Evolutionary conservation across 2,797 vertebrate genomes (phyloP), one percentile per base, ranked within the genome.

Genomic region (Lacerta viridis): DNA sequence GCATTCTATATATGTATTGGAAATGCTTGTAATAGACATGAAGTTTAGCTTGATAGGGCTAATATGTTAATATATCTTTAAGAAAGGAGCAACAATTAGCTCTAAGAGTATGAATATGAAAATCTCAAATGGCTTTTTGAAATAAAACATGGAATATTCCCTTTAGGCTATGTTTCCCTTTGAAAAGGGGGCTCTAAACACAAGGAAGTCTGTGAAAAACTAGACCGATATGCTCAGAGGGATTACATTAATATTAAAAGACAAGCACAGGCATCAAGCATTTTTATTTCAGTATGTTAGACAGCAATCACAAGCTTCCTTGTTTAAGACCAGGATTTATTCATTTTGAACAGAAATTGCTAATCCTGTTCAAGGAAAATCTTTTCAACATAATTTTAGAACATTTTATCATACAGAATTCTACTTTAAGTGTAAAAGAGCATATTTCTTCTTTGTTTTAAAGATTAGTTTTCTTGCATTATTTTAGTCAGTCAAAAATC

Each of bases 71-170:
- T 77, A 23, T 68, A 83, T 86, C 68, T 39, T 82, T 66, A 39
- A 87, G 85, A 87, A 91, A 27, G 7, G 0, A 90, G 0, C n/a
- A 68, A 18, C 68, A 74, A 85, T 69, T 59, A 84, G 79, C 89
- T 87, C 3, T 23, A 84, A 80, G 80, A 92, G 66, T 83, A 46
- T 90, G 79, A 66, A 27, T 25, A 64, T 91, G 80, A 91, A 46
- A 29, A 84, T 93, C 76, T 89, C 29, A 27, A 82, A 90, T 25
- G 61, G 25, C 10, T 94, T 95, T 92, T 86, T 85, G 78, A 93
- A 93, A 92, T 77, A 23, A 93, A 91, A n/a, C 80, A 17, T 85
- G 27, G 9, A 91, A 25, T 46, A 55, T 88, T 91, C 1, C 1
- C 71, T 92, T 93, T 79, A 90, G 83, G 77, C 25, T 85, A 20